Conservation (phyloP, 2,888 invertebrate genomes). For the Bimastos eiseni region DNA sequence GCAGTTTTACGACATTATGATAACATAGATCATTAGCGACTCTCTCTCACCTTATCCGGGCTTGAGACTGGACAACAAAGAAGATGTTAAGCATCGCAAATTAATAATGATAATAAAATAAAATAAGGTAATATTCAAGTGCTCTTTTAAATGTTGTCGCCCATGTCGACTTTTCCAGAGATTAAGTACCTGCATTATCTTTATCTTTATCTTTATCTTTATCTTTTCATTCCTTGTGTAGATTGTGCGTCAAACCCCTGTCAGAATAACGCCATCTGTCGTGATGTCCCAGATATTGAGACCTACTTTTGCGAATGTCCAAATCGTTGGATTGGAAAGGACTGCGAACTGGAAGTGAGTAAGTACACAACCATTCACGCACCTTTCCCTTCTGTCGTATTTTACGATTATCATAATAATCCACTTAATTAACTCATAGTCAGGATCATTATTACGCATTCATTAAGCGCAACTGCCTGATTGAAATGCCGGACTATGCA, state of each 20-base stretch:
- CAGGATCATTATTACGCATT: neutral
- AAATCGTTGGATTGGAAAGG: constrained; percentile 36
- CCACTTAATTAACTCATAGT: neutral
- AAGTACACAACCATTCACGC: neutral
- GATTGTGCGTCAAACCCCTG: constrained; percentile 39
- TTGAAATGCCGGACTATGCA: no score
- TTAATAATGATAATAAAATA: no score
- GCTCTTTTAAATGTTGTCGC: no score
- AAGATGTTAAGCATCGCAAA: no score
- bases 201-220: neutral
- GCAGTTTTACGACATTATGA: no score
- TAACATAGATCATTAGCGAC: no score
- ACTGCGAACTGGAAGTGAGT: constrained; percentile 38
- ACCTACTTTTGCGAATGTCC: constrained; percentile 38
- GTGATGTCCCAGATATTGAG: constrained; percentile 30
- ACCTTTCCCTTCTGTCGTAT: neutral
- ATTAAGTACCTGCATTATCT: no score
- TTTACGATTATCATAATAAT: neutral
- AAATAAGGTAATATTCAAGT: no score
- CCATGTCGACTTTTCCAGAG: neutral
- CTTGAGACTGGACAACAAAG: no score
- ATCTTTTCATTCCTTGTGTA: neutral
- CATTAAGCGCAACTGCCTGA: no score
- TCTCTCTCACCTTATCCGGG: no score
- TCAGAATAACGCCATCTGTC: constrained; percentile 38